A percentile compares a stretch with the other conserved stretches of the same genome.
Conservation (phyloP, 2,888 invertebrate genomes). For the Temnothorax unifasciatus region DNA sequence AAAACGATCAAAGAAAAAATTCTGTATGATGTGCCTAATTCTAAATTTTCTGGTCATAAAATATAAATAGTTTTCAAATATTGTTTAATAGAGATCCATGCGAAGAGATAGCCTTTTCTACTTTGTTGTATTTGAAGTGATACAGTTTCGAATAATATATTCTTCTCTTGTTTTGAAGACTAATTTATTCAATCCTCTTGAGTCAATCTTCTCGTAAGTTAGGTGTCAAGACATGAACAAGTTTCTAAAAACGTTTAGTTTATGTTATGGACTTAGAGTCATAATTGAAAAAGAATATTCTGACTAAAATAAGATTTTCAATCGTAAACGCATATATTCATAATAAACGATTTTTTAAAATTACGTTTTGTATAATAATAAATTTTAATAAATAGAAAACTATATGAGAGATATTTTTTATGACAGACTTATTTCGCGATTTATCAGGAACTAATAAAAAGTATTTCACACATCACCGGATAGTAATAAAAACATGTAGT, state of each 20-base stretch:
- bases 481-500: background rate
- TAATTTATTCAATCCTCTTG: too few relatives aligned
- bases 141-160: too few relatives aligned
- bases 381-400: background rate
- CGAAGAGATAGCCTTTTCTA: too few relatives aligned
- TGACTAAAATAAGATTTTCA: background rate
- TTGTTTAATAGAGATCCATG: too few relatives aligned
- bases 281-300: background rate
- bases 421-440: background rate
- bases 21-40: too few relatives aligned
- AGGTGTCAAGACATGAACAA: background rate
- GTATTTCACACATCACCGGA: background rate
- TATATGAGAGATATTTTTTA: background rate
- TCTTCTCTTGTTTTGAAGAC: too few relatives aligned
- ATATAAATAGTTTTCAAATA: too few relatives aligned
- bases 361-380: background rate
- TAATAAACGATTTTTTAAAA: background rate
- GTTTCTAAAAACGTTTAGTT: constrained; percentile 9
- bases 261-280: background rate
- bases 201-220: background rate
- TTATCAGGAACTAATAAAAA: background rate
- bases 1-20: too few relatives aligned
- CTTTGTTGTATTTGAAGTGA: too few relatives aligned
- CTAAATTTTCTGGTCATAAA: too few relatives aligned
- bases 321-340: background rate